These are phyloP conservation scores for Platypus cylindrus DNA, from an alignment of 2,888 invertebrate genomes.

Conservation along the genomic window DNA sequence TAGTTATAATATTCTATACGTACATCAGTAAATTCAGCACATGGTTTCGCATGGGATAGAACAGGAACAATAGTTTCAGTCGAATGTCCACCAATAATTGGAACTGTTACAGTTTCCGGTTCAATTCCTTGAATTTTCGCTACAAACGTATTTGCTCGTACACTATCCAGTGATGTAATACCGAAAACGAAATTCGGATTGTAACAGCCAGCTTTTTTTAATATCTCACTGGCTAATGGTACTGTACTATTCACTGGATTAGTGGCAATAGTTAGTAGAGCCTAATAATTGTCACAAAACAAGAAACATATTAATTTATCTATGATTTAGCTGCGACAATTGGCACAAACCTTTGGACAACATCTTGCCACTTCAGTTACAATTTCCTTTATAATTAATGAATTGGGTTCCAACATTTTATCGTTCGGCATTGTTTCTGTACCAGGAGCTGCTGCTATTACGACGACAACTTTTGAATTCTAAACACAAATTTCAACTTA, in stretches of 20 bases:
- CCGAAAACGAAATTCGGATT: constrained; percentile 58
- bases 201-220: constrained; percentile 48
- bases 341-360: constrained; percentile 29
- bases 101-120: constrained; percentile 53
- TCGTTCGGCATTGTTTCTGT: constrained; percentile 18
- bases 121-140: constrained; percentile 50
- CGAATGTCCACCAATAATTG: constrained; percentile 68
- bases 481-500: constrained; percentile 13
- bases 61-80: constrained; percentile 64
- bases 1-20: constrained; percentile 7
- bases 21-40: constrained; percentile 28
- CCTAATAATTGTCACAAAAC: constrained; percentile 28
- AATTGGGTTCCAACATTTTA: constrained; percentile 28
- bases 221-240: constrained; percentile 54
- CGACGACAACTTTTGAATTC: constrained; percentile 27
- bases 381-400: constrained; percentile 25
- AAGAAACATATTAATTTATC: background rate
- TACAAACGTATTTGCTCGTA: constrained; percentile 64
- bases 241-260: constrained; percentile 54
- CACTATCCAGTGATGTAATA: constrained; percentile 57
- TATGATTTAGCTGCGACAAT: no score
- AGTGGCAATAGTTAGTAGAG: constrained; percentile 36
- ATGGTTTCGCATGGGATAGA: constrained; percentile 53
- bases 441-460: constrained; percentile 24
- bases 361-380: constrained; percentile 20